A percentile compares a stretch with the other conserved stretches of the same genome.
phyloP scores from a whole-genome alignment of 2,888 invertebrate species.

The Drosophila histrio region DNA sequence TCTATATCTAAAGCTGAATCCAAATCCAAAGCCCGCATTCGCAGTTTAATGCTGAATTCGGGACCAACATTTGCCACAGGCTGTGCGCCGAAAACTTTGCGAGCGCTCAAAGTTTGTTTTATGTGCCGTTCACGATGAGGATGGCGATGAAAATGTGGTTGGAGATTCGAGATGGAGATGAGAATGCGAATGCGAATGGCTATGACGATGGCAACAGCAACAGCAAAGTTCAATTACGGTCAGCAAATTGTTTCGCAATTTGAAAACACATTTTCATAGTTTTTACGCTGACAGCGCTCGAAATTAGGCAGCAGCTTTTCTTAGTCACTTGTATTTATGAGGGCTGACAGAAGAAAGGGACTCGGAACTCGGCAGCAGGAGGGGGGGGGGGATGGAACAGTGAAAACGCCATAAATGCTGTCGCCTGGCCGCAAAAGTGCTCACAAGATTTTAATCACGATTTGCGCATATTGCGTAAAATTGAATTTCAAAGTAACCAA shows the following conservation, averaged over 20 bases:
- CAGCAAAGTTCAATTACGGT: constrained; percentile 76
- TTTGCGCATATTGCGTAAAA: constrained; percentile 81
- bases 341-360: no score
- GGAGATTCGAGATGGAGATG: neutral
- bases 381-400: neutral
- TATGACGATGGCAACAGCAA: constrained; percentile 30
- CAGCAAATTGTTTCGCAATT: constrained; percentile 78
- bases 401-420: neutral
- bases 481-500: constrained; percentile 77
- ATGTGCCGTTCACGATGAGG: constrained; percentile 50
- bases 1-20: neutral
- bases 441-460: constrained; percentile 74
- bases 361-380: no score
- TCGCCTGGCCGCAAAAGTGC: constrained; percentile 46
- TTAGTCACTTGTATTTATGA: constrained; percentile 39
- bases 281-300: constrained; percentile 49
- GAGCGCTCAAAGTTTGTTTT: constrained; percentile 67
- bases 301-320: constrained; percentile 43
- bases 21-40: neutral
- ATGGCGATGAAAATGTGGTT: neutral
- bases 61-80: constrained; percentile 62
- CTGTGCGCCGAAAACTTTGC: constrained; percentile 62
- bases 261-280: constrained; percentile 76
- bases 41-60: neutral
- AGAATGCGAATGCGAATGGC: neutral